These are phyloP conservation scores for Muscicapa striata DNA, from an alignment of 2,797 vertebrate genomes.

Conservation along the genomic window DNA sequence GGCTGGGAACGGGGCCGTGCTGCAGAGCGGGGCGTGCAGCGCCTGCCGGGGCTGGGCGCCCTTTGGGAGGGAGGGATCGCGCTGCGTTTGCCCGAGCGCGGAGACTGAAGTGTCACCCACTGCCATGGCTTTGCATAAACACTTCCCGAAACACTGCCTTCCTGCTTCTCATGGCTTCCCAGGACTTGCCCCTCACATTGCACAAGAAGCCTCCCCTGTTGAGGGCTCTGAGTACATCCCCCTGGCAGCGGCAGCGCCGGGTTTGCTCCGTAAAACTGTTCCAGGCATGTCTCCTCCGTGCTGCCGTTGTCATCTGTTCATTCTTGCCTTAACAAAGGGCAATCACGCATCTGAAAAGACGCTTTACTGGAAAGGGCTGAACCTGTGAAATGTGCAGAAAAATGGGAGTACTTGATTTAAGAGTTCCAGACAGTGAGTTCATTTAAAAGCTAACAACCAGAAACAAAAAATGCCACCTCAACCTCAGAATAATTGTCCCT, in stretches of 20 bases:
- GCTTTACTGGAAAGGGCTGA: constrained; percentile 27
- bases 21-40: not conserved
- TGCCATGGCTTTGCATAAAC: not conserved
- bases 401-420: constrained; percentile 24
- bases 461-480: not conserved
- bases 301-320: constrained; percentile 48
- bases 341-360: constrained; percentile 19
- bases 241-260: not conserved
- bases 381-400: constrained; percentile 38
- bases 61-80: not conserved
- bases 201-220: not conserved
- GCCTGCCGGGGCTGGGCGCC: not conserved
- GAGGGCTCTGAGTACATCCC: not conserved
- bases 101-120: not conserved
- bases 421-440: constrained; percentile 21
- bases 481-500: not conserved
- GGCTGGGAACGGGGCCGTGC: not conserved
- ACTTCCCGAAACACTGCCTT: not conserved
- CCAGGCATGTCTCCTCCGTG: constrained; percentile 8
- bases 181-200: not conserved
- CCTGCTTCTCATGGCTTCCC: not conserved
- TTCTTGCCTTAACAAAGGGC: constrained; percentile 55
- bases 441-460: constrained; percentile 17
- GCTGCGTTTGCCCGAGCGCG: not conserved
- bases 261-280: not conserved